These are phyloP conservation scores for Leptopilina myrica DNA, from an alignment of 2,888 invertebrate genomes.

Conservation along the genomic window DNA sequence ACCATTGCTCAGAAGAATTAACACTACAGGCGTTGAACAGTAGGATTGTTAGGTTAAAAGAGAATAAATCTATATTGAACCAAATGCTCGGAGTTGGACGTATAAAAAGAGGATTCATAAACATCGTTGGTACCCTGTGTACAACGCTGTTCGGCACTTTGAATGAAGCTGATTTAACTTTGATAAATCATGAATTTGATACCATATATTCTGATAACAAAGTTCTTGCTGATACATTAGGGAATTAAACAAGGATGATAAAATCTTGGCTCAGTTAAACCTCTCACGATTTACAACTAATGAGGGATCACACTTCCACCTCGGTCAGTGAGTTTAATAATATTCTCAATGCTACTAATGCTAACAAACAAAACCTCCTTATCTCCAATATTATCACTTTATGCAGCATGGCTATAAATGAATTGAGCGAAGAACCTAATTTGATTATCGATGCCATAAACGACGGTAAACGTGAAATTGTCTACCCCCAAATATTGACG, in stretches of 20 bases:
- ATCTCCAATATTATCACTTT: not conserved
- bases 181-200: no score
- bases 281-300: not conserved
- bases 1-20: not conserved
- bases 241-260: not conserved
- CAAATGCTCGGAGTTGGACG: no score
- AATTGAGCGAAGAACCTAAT: not conserved
- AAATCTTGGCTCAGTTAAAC: not conserved
- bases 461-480: not conserved
- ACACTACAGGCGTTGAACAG: not conserved
- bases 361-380: not conserved
- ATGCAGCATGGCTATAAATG: not conserved
- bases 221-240: not conserved
- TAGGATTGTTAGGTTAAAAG: no score
- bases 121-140: no score
- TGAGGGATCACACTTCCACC: not conserved
- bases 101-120: no score
- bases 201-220: no score
- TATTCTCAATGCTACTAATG: not conserved
- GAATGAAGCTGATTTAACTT: no score
- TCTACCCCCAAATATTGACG: not conserved
- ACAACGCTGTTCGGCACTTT: no score
- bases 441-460: not conserved
- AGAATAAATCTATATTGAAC: no score
- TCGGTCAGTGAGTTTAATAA: not conserved